A percentile compares a stretch with the other conserved stretches of the same genome.
Evolutionary conservation across 2,888 invertebrate genomes (phyloP).

Genomic region (Sarcophaga rosellei): DNA sequence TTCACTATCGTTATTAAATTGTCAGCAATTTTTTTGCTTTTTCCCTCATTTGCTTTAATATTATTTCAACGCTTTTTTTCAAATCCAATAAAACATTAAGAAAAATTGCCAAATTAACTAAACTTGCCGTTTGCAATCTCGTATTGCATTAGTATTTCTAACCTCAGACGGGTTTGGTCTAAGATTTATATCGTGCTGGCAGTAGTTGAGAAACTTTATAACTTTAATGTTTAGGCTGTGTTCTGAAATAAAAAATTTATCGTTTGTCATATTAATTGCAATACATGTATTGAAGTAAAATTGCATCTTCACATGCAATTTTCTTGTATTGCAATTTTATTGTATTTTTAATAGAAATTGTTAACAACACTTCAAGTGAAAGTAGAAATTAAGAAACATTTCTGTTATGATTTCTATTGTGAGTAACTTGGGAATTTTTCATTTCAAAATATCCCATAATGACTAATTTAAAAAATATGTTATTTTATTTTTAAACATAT

Average conservation of each 20-base stretch:
- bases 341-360: too few species aligned
- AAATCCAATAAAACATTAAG: constrained; percentile 22
- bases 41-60: too few species aligned
- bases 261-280: background rate
- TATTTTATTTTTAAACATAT: too few species aligned
- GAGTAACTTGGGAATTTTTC: too few species aligned
- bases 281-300: background rate
- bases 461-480: too few species aligned
- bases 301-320: background rate
- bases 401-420: too few species aligned
- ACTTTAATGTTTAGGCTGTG: background rate
- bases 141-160: background rate
- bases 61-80: constrained; percentile 37
- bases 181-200: background rate
- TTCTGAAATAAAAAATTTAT: background rate
- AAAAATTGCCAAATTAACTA: constrained; percentile 36
- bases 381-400: background rate
- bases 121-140: constrained; percentile 5
- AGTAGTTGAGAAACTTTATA: constrained; percentile 10
- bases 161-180: background rate
- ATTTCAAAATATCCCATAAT: too few species aligned
- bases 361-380: too few species aligned
- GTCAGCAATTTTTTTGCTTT: constrained; percentile 43
- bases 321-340: too few species aligned
- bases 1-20: constrained; percentile 56